Evolutionary conservation across 2,113 vertebrate genomes (phyloP), one percentile per base, ranked within the genome.

Genomic region (Labrus mixtus): DNA sequence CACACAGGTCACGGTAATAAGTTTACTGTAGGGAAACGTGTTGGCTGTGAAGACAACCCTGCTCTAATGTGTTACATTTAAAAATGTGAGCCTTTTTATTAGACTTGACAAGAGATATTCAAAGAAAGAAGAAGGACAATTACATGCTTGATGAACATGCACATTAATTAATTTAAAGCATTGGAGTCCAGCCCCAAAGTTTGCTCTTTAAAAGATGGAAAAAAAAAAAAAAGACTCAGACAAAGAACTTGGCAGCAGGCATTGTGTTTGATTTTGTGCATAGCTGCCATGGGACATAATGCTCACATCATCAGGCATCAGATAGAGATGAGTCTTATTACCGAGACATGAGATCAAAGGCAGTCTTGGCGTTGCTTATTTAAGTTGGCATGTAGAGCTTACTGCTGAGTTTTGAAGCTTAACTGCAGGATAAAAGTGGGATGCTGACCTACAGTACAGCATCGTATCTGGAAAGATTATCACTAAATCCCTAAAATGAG

Each of bases 151-250:
- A 85, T 65, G 48, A 68, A 74, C 83, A 86, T 78, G 83, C 71
- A 74, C 43, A 67, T 76, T 54, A 29, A 84, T 89, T 87, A 62
- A 84, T 86, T 86, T 79, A 85, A 81, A 83, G 64, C 73, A 58
- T 74, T 65, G 81, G 88, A 89, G 89, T 79, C 92, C 93, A 68
- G 92, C 91, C 88, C 91, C 85, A 79, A 73, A 53, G 22, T 50
- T 68, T 76, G 36, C 39, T 57, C 41, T 72, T 53, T 55, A 22
- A 76, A 69, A 68, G 56, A 48, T 37, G 36, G 75, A 50, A 10
- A 62, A 41, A 57, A 54, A 82, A 50, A 10, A 62, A 41, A 57
- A 54, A 81, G 60, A 33, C 29, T 63, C 17, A 19, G 25, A 79
- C 36, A 60, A 46, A 29, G 72, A 62, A 67, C n/a, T 23, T 29